phyloP scores from a whole-genome alignment of 2,888 invertebrate genomes.

The Ormyrus thymus region DNA sequence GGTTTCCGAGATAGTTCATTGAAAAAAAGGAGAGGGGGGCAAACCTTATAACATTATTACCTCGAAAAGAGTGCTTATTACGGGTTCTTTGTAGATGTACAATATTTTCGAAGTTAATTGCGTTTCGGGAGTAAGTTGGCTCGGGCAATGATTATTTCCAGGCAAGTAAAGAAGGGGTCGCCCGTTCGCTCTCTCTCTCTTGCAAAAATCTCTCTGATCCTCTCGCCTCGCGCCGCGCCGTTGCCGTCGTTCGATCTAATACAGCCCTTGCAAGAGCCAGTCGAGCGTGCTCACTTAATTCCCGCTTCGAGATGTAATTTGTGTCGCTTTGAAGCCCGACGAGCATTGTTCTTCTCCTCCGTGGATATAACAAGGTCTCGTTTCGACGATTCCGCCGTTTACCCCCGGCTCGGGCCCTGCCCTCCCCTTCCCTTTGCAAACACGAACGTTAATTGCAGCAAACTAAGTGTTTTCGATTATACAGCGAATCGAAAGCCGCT shows the following conservation, averaged over 20 bases:
- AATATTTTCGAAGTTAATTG: slow-evolving; percentile 57
- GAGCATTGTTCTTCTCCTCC: slow-evolving; percentile 56
- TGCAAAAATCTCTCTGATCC: slow-evolving; percentile 57
- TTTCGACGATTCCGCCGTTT: slow-evolving; percentile 52
- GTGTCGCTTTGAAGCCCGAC: slow-evolving; percentile 64
- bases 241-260: slow-evolving; percentile 51
- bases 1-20: slow-evolving; percentile 28
- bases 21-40: slow-evolving; percentile 11
- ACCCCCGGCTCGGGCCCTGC: not conserved
- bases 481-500: slow-evolving; percentile 31
- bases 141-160: slow-evolving; percentile 55
- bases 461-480: slow-evolving; percentile 48
- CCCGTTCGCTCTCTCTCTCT: slow-evolving; percentile 9
- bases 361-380: slow-evolving; percentile 60
- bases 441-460: slow-evolving; percentile 50
- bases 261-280: slow-evolving; percentile 48
- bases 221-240: slow-evolving; percentile 33
- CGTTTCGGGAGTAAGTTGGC: slow-evolving; percentile 53
- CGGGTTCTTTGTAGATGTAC: slow-evolving; percentile 51
- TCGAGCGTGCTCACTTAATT: slow-evolving; percentile 62
- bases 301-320: slow-evolving; percentile 68
- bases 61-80: slow-evolving; percentile 49
- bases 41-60: slow-evolving; percentile 52
- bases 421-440: slow-evolving; percentile 56
- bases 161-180: slow-evolving; percentile 19